Percentiles rank a stretch among this genome's conserved stretches.
phyloP scores from a whole-genome alignment of 2,113 vertebrate genomes.

The Piprites chloris region DNA sequence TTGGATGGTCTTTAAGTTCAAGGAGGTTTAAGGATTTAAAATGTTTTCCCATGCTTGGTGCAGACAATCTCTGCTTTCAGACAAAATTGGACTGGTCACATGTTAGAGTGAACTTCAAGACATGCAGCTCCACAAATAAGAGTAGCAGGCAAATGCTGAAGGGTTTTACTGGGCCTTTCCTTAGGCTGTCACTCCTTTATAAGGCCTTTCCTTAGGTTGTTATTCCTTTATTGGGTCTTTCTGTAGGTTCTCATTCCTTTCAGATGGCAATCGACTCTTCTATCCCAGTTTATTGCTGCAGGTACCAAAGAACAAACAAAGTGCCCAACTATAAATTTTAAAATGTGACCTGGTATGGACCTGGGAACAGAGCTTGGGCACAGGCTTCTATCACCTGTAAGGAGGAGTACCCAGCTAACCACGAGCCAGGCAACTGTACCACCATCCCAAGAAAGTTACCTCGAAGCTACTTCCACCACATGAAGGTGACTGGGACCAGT shows the following conservation, averaged over 20 bases:
- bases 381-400: neutral
- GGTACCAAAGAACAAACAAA: neutral
- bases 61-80: neutral
- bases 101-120: neutral
- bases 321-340: neutral
- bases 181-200: neutral
- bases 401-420: neutral
- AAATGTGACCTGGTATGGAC: neutral
- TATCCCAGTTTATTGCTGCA: neutral
- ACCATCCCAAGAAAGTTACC: neutral
- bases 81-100: neutral
- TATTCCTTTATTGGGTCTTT: neutral
- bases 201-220: neutral
- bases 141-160: neutral
- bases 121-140: neutral
- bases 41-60: neutral
- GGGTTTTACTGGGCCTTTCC: neutral
- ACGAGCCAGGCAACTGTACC: neutral
- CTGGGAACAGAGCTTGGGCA: neutral
- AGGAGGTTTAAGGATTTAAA: slow-evolving; percentile 14
- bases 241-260: neutral
- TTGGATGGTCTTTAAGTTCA: neutral
- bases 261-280: neutral
- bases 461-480: neutral
- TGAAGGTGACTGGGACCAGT: neutral